Evolutionary conservation across 2,888 invertebrate genomes (phyloP).

Genomic region (Caenorhabditis angaria): DNA sequence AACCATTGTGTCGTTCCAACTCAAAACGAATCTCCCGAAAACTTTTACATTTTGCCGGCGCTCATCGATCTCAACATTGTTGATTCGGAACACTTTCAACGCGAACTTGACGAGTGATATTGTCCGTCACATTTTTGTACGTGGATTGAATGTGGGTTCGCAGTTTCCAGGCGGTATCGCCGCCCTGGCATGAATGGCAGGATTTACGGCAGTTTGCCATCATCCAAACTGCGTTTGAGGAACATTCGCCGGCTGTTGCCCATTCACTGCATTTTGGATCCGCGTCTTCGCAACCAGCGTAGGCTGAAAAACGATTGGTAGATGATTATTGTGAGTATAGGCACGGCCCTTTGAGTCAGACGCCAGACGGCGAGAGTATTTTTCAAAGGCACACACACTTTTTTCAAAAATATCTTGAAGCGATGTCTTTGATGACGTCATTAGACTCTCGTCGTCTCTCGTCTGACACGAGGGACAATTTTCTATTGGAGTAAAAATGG

Average conservation of each 20-base stretch:
- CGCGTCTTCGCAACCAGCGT: slow-evolving; percentile 65
- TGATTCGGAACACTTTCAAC: slow-evolving; percentile 69
- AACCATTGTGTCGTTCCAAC: slow-evolving; percentile 71
- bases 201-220: slow-evolving; percentile 72
- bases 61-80: slow-evolving; percentile 70
- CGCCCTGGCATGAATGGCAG: slow-evolving; percentile 72
- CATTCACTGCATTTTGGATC: slow-evolving; percentile 71
- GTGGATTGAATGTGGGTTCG: slow-evolving; percentile 65
- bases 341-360: no score
- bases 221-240: slow-evolving; percentile 72
- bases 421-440: no score
- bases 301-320: slow-evolving; percentile 9
- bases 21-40: slow-evolving; percentile 69
- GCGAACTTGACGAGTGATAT: slow-evolving; percentile 53
- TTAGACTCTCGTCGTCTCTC: no score
- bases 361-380: no score
- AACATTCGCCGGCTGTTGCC: slow-evolving; percentile 72
- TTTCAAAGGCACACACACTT: no score
- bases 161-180: slow-evolving; percentile 71
- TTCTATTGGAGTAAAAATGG: no score
- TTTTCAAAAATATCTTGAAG: no score
- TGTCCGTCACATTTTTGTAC: slow-evolving; percentile 62
- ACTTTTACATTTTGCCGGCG: slow-evolving; percentile 65
- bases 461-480: no score
- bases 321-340: not conserved